Base-by-base conservation (phyloP, 2,797 vertebrate species). In the Silurus lanzhouensis region DNA sequence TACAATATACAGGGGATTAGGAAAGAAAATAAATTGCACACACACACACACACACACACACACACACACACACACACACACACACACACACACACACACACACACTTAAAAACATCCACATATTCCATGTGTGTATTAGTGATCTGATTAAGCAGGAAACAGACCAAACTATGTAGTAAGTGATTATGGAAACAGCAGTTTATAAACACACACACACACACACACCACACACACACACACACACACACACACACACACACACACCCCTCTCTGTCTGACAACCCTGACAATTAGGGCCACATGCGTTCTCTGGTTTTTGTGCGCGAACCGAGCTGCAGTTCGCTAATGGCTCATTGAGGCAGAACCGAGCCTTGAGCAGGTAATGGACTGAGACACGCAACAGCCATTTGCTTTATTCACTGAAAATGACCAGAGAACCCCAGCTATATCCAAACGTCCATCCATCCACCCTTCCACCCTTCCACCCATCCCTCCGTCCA, bases 361-460 rank as follows among this genome's bases (percentile, higher is more conserved):
- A 84, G 85, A 88, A 88, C 89, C 88, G 88, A 88, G 88, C 87
- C 87, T 83, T 84, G 70, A 88, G 91, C 85, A 88, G 88, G 90
- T 85, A 91, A 88, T 90, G 88, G 88, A 87, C 86, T 86, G 89
- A 90, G 82, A 87, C 57, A 66, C 82, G 80, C 67, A 58, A 55
- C 67, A 87, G 87, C 87, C 89, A 91, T 92, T 91, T 89, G 90
- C 89, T 90, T 91, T 91, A 89, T 88, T 87, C 86, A 89, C 67
- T 87, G 72, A 85, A 91, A 92, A 92, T 90, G 90, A 91, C 90
- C 90, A 90, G 89, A 87, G 89, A 85, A 85, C 87, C 88, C 86
- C 89, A 84, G 63, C 63, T 68, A 58, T 78, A 84, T 85, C 78
- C 68, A 74, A 63, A 27, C 25, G 31, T 74, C 58, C 82, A 80